phyloP scores from a whole-genome alignment of 1,140 invertebrate genomes.

The Chionoecetes opilio region DNA sequence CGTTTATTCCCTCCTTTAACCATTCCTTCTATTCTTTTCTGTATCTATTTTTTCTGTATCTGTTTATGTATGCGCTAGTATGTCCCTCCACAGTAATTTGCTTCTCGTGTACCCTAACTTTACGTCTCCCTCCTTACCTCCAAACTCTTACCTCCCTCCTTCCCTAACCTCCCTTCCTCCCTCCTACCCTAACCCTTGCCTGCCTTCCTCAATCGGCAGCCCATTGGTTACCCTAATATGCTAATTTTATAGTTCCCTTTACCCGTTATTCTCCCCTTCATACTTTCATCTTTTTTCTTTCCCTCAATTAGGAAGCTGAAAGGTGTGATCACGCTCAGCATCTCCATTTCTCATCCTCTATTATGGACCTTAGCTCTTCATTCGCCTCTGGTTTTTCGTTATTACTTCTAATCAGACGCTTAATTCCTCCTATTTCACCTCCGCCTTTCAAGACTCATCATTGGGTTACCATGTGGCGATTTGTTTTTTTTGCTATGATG shows the following conservation, averaged over 20 bases:
- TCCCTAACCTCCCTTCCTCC: neutral
- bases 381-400: neutral
- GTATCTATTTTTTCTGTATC: neutral
- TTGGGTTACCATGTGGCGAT: neutral
- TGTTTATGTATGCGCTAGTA: no score
- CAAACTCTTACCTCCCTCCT: neutral
- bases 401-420: no score
- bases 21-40: neutral
- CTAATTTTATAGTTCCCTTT: neutral
- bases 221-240: neutral
- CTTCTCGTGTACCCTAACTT: slow-evolving; percentile 21
- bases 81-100: neutral
- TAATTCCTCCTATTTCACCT: neutral
- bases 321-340: neutral
- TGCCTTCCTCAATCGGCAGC: neutral
- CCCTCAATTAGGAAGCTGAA: neutral
- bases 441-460: neutral
- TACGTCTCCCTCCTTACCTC: neutral
- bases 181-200: neutral
- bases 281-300: slow-evolving; percentile 21
- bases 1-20: neutral
- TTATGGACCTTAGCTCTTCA: no score
- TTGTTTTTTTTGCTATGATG: neutral
- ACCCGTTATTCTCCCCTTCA: neutral
- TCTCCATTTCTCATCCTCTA: slow-evolving; percentile 12